Evolutionary conservation across 1,140 invertebrate genomes (phyloP), one percentile per base, ranked within the genome.

Genomic region (Ceratina australensis): DNA sequence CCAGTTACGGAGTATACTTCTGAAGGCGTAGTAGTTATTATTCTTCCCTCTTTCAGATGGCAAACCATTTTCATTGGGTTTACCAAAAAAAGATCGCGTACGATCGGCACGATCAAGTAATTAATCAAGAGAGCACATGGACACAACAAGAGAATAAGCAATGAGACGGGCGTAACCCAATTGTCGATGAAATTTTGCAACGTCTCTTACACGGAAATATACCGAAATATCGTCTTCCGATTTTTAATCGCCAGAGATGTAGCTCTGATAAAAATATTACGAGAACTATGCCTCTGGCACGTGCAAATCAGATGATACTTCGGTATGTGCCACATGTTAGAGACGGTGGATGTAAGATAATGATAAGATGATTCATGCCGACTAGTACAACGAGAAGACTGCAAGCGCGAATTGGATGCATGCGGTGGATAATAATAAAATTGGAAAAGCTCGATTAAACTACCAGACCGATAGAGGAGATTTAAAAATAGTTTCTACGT

Each of bases 361-460:
- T 26, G 50, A 64, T 78, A 52, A 49, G 78, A 69, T 73, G 60
- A 78, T 63, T 63, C 85, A 83, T 86, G 86, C 83, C 71, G 61
- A 76, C 78, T 78, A 79, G 65, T 63, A 83, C 59, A 82, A 85
- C 24, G 42, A 71, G 63, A 82, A 75, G 72, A 63, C 79, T 72
- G 79, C 74, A 81, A 85, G 84, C 84, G 72, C 80, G 77, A 80
- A 47, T 85, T 72, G 57, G 22, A 7, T 79, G 63, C 84, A 86
- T 86, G 85, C 84, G 56, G 65, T 56, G 81, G 57, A 28, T 81
- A 52, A 4, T 10, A 28, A 68, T 79, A 78, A 72, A 42, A 42
- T 42, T 42, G 33, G 33, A 65, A 54, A 86, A 86, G 84, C 80
- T 84, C 76, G 83, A 85, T 59, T 85, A 8, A 60, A 73, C 83